These are phyloP conservation scores for Scolopax bukidnonensis DNA, from an alignment of 2,797 vertebrate genomes.

Conservation along the genomic window DNA sequence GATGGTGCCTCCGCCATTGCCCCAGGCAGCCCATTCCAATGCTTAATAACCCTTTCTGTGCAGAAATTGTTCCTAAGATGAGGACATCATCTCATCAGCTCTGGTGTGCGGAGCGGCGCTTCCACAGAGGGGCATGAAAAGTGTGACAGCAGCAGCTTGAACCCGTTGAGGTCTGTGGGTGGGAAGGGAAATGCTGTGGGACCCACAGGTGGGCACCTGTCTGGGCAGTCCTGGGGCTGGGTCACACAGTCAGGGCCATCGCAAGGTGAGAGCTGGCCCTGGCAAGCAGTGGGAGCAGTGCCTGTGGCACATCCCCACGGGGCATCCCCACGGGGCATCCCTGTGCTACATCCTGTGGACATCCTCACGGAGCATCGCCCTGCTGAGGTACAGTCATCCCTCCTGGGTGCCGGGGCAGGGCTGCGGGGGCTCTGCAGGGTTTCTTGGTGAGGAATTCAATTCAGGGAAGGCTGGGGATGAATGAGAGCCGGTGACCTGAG, in stretches of 20 bases:
- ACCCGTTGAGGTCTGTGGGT: not conserved
- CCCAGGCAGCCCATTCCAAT: too few relatives aligned
- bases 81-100: not conserved
- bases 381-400: too few relatives aligned
- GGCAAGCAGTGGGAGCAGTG: not conserved
- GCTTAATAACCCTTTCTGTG: too few relatives aligned
- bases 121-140: not conserved
- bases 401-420: fast-evolving
- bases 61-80: too few relatives aligned
- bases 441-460: not conserved
- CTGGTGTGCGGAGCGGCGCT: not conserved
- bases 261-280: fast-evolving
- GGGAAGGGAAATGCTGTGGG: not conserved
- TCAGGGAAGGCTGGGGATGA: fast-evolving
- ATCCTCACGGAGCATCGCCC: too few relatives aligned
- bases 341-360: too few relatives aligned
- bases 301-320: too few relatives aligned
- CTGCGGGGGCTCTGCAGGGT: not conserved
- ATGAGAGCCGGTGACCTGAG: fast-evolving
- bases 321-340: too few relatives aligned
- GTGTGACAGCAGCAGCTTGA: not conserved
- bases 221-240: fast-evolving
- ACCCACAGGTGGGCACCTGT: fast-evolving
- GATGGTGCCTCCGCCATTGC: too few relatives aligned
- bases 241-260: fast-evolving